Conservation (phyloP, 2,797 vertebrate species). For the Anableps anableps region DNA sequence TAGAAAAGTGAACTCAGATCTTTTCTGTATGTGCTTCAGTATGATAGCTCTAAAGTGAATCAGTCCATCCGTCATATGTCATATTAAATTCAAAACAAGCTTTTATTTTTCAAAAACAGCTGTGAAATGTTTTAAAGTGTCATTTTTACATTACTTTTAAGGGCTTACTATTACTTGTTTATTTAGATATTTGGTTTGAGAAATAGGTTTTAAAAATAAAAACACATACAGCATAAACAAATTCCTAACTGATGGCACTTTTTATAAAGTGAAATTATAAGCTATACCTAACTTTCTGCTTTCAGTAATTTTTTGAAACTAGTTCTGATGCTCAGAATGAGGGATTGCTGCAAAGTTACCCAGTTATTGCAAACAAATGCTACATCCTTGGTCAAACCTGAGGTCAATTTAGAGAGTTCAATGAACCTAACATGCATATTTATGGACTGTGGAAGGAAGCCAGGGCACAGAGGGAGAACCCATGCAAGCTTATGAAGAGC, state of each 20-base stretch:
- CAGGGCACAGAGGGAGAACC: background rate
- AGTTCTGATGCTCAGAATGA: background rate
- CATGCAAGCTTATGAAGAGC: background rate
- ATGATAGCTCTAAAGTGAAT: background rate
- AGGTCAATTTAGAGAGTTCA: too few species aligned
- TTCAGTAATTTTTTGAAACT: background rate
- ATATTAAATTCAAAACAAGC: too few species aligned
- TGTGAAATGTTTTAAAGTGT: background rate
- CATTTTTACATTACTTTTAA: background rate
- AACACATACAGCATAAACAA: background rate
- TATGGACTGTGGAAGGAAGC: too few species aligned
- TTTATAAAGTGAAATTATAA: background rate
- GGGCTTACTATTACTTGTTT: background rate
- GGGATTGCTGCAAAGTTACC: background rate
- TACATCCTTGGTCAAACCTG: background rate
- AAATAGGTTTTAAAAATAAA: background rate
- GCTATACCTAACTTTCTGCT: background rate
- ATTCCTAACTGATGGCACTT: background rate
- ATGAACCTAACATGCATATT: too few species aligned
- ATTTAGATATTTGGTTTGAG: background rate
- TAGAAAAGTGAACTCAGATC: background rate
- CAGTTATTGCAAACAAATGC: background rate
- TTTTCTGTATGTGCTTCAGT: background rate
- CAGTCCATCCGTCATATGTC: background rate
- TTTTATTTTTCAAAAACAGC: background rate